Evolutionary conservation across 2,888 invertebrate species (phyloP).

Genomic region (Hartigia nigra): DNA sequence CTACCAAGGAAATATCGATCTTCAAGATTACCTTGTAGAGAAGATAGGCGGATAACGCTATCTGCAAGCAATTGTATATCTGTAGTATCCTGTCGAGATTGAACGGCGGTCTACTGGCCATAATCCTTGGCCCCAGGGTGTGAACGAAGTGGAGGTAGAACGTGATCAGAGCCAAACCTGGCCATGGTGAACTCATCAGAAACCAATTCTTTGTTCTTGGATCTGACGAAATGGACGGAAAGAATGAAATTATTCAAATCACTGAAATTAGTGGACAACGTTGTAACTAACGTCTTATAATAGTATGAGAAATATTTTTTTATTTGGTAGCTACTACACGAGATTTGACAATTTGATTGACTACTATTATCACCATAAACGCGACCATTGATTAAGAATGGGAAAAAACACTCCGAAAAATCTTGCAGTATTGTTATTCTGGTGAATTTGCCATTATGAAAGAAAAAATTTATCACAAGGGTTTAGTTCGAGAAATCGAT

Average conservation of each 20-base stretch:
- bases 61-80: constrained; percentile 77
- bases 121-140: constrained; percentile 78
- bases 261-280: background rate
- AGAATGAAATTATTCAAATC: background rate
- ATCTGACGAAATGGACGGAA: constrained; percentile 67
- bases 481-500: no score
- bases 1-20: background rate
- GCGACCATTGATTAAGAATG: background rate
- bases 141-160: constrained; percentile 78
- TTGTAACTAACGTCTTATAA: background rate
- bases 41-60: constrained; percentile 70
- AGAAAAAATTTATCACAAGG: no score
- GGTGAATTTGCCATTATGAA: no score
- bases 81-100: constrained; percentile 75
- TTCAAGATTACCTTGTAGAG: constrained; percentile 67
- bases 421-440: background rate
- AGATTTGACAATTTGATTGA: background rate
- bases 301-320: background rate
- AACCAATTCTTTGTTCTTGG: constrained; percentile 74
- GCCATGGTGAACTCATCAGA: constrained; percentile 75
- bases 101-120: constrained; percentile 75
- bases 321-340: background rate
- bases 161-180: constrained; percentile 69
- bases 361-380: background rate
- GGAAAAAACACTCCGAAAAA: background rate